Percentiles rank a stretch among this genome's conserved stretches.
Evolutionary conservation across 1,140 invertebrate genomes (phyloP).

Genomic region (Caenorhabditis briggsae): DNA sequence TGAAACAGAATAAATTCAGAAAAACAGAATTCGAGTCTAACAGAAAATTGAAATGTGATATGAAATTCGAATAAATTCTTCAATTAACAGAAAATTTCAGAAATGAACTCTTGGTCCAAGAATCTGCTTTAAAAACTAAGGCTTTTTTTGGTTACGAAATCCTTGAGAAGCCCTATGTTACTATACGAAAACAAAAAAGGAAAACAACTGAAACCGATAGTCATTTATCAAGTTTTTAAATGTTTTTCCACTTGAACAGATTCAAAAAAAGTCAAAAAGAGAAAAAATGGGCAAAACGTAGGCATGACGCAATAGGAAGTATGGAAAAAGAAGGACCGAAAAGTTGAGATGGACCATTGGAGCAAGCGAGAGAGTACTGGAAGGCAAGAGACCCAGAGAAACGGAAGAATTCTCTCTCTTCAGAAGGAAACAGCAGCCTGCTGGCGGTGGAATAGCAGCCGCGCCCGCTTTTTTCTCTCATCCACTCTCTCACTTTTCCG

Average conservation of each 20-base stretch:
- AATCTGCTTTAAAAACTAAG: too few relatives aligned
- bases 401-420: conserved; percentile 7
- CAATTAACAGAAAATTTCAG: too few relatives aligned
- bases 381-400: conserved; percentile 1
- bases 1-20: too few relatives aligned
- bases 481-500: neutral
- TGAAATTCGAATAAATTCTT: too few relatives aligned
- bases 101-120: too few relatives aligned
- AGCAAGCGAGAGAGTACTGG: neutral
- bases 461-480: conserved; percentile 14
- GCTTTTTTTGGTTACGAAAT: neutral
- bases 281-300: neutral
- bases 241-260: neutral
- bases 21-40: too few relatives aligned
- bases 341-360: neutral
- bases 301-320: conserved; percentile 31
- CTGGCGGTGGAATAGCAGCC: neutral
- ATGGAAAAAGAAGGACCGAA: neutral
- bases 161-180: neutral
- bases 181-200: neutral
- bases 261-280: neutral
- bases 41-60: too few relatives aligned
- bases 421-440: conserved; percentile 44
- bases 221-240: too few relatives aligned
- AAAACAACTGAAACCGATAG: too few relatives aligned